Conservation (phyloP, 2,888 invertebrate genomes). For the Metopia argyrocephala region DNA sequence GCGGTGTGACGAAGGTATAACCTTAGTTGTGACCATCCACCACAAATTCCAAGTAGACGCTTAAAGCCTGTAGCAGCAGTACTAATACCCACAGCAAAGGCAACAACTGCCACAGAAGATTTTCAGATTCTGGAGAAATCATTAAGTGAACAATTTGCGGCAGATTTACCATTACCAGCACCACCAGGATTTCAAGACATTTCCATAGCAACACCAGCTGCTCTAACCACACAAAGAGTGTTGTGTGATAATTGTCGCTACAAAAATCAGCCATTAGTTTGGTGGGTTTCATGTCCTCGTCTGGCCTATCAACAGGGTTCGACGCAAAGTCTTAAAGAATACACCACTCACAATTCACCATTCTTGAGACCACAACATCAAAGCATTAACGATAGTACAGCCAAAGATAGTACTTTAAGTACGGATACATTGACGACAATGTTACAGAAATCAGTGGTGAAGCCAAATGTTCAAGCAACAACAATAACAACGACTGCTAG, state of each 20-base stretch:
- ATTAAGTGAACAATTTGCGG: conserved; percentile 50
- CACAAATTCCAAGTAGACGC: conserved; percentile 42
- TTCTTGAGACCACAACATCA: conserved; percentile 29
- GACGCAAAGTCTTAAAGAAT: conserved; percentile 61
- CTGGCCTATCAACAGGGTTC: conserved; percentile 73
- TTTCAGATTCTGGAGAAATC: conserved; percentile 30
- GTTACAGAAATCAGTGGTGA: conserved; percentile 64
- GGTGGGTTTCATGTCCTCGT: conserved; percentile 78
- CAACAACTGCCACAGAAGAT: not conserved
- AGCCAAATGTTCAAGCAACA: conserved; percentile 50
- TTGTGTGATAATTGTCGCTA: conserved; percentile 76
- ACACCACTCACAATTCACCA: conserved; percentile 30
- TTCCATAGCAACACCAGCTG: conserved; percentile 65
- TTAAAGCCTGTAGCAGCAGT: not conserved
- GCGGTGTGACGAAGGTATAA: conserved; percentile 78
- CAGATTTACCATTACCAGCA: conserved; percentile 57
- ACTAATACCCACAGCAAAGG: not conserved
- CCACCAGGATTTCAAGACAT: conserved; percentile 57
- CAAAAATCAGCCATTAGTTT: conserved; percentile 76
- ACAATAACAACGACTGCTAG: conserved; percentile 31
- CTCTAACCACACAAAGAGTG: conserved; percentile 66
- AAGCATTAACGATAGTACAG: conserved; percentile 43
- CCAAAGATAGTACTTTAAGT: too few species aligned
- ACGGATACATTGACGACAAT: conserved; percentile 58
- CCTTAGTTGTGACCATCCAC: conserved; percentile 74